Percentiles rank a stretch among this genome's conserved stretches.
Evolutionary conservation across 2,888 invertebrate species (phyloP).

Genomic region (Podabrus alpinus): DNA sequence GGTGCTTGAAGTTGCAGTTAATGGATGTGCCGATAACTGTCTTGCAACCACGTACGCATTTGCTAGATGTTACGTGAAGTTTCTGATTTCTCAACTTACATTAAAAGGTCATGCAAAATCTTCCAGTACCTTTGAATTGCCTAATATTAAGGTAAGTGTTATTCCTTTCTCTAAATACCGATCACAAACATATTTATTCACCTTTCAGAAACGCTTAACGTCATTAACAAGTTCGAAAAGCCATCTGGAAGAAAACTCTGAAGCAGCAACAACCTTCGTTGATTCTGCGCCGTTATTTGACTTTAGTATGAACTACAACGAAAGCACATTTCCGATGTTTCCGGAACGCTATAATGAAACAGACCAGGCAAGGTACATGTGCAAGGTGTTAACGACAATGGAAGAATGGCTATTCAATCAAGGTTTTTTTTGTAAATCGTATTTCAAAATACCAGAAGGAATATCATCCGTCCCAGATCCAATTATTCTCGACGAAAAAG

Average conservation of each 20-base stretch:
- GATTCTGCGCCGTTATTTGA: background rate
- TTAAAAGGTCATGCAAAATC: background rate
- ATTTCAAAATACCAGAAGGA: conserved; percentile 44
- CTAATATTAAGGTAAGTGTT: background rate
- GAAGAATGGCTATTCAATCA: conserved; percentile 55
- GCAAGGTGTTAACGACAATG: conserved; percentile 38
- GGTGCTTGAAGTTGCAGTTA: conserved; percentile 30
- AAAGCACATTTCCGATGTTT: conserved; percentile 41
- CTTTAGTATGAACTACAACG: background rate
- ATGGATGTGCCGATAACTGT: conserved; percentile 47
- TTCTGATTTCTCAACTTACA: background rate
- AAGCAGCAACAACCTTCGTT: background rate
- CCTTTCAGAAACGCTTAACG: background rate
- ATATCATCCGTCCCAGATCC: conserved; percentile 31
- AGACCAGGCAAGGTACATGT: conserved; percentile 41
- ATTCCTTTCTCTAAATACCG: background rate
- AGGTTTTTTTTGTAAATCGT: conserved; percentile 42
- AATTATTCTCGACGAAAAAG: conserved; percentile 14
- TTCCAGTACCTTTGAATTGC: background rate
- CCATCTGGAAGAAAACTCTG: background rate
- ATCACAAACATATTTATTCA: background rate
- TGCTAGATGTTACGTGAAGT: conserved; percentile 5
- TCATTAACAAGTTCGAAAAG: background rate
- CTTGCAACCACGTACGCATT: conserved; percentile 47
- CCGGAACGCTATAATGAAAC: conserved; percentile 33